phyloP scores from a whole-genome alignment of 2,888 invertebrate species.

The Agapetus fuscipes region DNA sequence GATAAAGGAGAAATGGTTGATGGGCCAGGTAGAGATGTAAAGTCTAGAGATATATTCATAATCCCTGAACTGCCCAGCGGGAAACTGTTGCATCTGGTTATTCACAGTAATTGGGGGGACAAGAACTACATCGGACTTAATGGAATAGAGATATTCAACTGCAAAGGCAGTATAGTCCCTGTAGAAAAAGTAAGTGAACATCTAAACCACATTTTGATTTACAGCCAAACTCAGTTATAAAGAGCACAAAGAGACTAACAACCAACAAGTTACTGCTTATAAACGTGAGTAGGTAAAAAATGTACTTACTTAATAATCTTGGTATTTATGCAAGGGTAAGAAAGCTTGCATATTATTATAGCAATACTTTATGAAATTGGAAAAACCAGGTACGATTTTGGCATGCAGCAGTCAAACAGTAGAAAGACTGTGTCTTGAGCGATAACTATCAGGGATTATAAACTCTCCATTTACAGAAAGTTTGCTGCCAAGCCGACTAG shows the following conservation, averaged over 20 bases:
- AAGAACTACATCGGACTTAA: constrained; percentile 68
- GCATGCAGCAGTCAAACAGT: no score
- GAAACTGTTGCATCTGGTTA: constrained; percentile 54
- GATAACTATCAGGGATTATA: no score
- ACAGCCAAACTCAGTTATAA: neutral
- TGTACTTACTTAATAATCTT: no score
- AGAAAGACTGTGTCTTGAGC: no score
- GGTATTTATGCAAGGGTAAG: no score
- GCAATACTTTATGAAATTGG: no score
- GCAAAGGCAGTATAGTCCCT: constrained; percentile 46
- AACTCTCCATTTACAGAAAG: no score
- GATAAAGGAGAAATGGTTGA: constrained; percentile 1
- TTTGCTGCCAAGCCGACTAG: no score
- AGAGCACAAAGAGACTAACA: neutral
- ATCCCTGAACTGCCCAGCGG: constrained; percentile 71
- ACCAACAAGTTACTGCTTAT: neutral
- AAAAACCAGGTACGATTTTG: no score
- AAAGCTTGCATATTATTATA: no score
- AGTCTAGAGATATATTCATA: constrained; percentile 38
- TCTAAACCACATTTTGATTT: neutral
- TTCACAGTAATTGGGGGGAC: constrained; percentile 71
- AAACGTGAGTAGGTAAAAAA: neutral
- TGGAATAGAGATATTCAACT: constrained; percentile 65
- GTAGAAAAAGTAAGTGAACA: constrained; percentile 48
- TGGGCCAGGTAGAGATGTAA: neutral